Base-by-base conservation (phyloP, 2,888 invertebrate species). In the Sericinus montela region DNA sequence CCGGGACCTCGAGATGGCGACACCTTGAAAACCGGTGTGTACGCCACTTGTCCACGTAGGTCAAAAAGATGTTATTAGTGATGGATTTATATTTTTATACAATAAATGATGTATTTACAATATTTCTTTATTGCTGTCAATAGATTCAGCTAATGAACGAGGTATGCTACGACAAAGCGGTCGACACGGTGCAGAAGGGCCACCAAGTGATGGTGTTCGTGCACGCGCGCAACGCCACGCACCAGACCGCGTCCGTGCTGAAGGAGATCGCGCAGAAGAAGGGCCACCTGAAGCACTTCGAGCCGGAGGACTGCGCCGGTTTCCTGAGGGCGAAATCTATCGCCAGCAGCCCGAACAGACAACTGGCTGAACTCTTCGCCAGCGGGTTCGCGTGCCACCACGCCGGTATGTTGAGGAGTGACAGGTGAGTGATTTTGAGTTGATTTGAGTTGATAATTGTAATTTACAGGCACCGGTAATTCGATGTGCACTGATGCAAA, bases 171-270 rank as follows among this genome's bases (percentile, higher is more conserved):
- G 95, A 98, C 36, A 97, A 98, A 88, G 95, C 96, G 0, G 65
- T 93, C 0, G 93, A 95, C 13, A 95, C 96, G 93, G 95, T 97
- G 1, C 93, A 91, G 60, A 92, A 94, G 59, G 98, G 97, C 0
- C 96, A 99, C 75, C 99, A 99, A 90, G 95, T 97, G 0, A 98
- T 99, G 97, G 97, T 99, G 0, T 99, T 99, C 79, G 99, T 99
- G 0, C 99, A 99, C 80, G 98, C 99, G 0, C 92, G 99, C 19
- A 99, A 98, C 89, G 97, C 98, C 8, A 99, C 99, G 0, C 94
- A 96, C 28, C 91, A 94, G 46, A 96, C 97, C 0, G 99, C 98
- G 0, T 93, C 93, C 62, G 91, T 93, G 1, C 78, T 99, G 1
- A 93, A 94, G 52, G 97, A 98, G 62, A 77, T 94, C 54, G 97